Evolutionary conservation across 2,888 invertebrate species (phyloP), one percentile per base, ranked within the genome.

Genomic region (Teleogryllus oceanicus): DNA sequence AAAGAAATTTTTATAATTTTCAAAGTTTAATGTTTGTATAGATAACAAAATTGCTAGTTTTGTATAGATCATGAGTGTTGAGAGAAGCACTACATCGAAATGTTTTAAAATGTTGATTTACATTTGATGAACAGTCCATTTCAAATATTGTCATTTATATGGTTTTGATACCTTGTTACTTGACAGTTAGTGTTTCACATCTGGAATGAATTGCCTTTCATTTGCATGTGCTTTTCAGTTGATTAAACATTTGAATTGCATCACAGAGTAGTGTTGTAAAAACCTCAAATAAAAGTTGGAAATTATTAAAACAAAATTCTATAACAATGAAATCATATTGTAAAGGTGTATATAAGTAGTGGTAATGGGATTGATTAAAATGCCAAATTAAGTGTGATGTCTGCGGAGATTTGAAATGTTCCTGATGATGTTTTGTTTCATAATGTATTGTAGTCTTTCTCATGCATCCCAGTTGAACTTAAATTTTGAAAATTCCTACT

Each of bases 21-120:
- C 62, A 62, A 62, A 62, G 16, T 62, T 13, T 18, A 62, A 62
- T 62, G n/a, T 62, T 62, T 62, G 62, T 37, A 37, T 62, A 62
- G 62, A 62, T 62, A 62, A 62, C 62, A 62, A 62, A 62, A n/a
- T n/a, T 62, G 62, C 13, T 62, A 62, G 62, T 62, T 62, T 62
- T 62, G 62, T 62, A 62, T 62, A n/a, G 62, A 62, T n/a, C n/a
- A n/a, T 62, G n/a, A n/a, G 62, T 62, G n/a, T 62, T 62, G 62
- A 62, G 62, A 62, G 62, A 62, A n/a, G n/a, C 62, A 62, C 16
- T 62, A 62, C 62, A 62, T 62, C 62, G 62, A 62, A 62, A 62
- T 37, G 62, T 62, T 62, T 62, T 62, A 62, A 62, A 62, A 18
- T 62, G 62, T 62, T 62, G n/a, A 62, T 62, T 62, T 62, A n/a